Evolutionary conservation across 2,797 vertebrate genomes (phyloP).

Genomic region (Microhierax caerulescens): DNA sequence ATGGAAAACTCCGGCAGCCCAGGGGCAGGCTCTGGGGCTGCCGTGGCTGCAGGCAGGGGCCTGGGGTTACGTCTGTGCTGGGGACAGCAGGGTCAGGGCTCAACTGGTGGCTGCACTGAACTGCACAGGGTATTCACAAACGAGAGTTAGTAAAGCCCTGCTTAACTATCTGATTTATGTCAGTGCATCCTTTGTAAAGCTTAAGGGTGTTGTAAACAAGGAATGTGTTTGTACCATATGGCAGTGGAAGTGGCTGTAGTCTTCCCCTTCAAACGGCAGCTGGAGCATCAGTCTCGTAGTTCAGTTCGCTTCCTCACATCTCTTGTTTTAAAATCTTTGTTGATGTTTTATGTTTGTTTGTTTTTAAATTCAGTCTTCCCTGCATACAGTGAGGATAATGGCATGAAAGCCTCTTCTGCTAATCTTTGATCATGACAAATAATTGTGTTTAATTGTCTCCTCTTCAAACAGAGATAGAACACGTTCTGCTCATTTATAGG

Average conservation of each 20-base stretch:
- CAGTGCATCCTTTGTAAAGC: not conserved
- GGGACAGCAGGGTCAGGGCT: not conserved
- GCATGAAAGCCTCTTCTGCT: not conserved
- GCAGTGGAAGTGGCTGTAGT: not conserved
- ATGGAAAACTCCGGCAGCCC: not conserved
- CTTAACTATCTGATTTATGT: not conserved
- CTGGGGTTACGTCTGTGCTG: fast-evolving
- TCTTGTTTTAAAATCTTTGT: fast-evolving
- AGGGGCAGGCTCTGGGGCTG: not conserved
- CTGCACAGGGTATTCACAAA: not conserved
- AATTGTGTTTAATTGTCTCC: not conserved
- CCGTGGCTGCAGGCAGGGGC: not conserved
- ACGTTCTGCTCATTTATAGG: not conserved
- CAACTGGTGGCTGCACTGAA: not conserved
- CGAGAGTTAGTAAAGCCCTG: not conserved
- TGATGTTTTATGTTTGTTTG: not conserved
- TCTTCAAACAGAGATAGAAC: not conserved
- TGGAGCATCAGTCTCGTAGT: fast-evolving
- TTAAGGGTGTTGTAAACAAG: not conserved
- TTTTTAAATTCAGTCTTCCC: not conserved
- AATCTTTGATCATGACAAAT: not conserved
- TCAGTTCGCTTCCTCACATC: not conserved
- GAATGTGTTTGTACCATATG: not conserved
- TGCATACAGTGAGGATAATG: not conserved
- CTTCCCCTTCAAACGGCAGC: not conserved